Evolutionary conservation across 2,888 invertebrate species (phyloP).

Genomic region (Girardia tigrina): DNA sequence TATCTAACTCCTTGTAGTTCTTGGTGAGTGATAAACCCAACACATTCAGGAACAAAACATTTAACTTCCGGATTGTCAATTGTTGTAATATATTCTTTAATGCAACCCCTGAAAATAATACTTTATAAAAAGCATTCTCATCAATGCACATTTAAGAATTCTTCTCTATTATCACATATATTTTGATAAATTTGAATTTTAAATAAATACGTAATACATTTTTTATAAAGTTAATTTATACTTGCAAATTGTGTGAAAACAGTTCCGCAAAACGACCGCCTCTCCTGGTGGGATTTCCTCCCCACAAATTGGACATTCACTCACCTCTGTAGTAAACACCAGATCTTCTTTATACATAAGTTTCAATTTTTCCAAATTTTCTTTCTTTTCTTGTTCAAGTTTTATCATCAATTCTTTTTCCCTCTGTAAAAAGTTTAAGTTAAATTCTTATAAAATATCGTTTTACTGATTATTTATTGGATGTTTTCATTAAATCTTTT

Average conservation of each 20-base stretch:
- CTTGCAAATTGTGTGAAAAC: not conserved
- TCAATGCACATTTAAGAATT: not conserved
- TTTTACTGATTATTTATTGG: too few relatives aligned
- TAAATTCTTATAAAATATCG: too few relatives aligned
- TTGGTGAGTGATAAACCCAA: not conserved
- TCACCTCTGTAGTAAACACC: not conserved
- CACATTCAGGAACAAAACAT: not conserved
- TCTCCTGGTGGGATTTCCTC: not conserved
- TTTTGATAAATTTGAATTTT: not conserved
- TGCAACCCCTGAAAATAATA: not conserved
- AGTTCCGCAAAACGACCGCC: not conserved
- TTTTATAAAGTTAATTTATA: not conserved
- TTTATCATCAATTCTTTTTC: not conserved
- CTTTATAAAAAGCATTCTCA: not conserved
- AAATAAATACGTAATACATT: not conserved
- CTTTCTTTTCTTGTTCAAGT: not conserved
- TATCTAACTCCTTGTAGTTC: not conserved
- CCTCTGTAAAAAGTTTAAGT: too few relatives aligned
- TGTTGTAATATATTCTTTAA: not conserved
- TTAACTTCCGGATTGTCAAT: not conserved
- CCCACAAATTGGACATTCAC: not conserved
- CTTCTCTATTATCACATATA: not conserved
- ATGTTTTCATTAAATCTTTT: too few relatives aligned
- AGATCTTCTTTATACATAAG: not conserved
- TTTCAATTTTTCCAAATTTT: slow-evolving; percentile 8